Evolutionary conservation across 2,888 invertebrate species (phyloP).

Genomic region (Oxyteleia sp.): DNA sequence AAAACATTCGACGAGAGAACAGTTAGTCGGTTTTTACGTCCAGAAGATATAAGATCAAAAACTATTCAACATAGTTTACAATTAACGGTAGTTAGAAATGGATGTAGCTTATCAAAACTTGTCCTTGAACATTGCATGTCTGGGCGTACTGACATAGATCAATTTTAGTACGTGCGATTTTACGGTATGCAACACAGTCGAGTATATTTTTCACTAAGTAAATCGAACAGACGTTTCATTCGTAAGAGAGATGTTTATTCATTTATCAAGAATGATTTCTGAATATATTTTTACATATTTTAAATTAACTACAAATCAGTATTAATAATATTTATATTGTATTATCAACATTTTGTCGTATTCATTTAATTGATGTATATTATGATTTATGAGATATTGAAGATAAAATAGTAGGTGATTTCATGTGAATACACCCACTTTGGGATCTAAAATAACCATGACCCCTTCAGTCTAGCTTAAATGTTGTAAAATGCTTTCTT

Average conservation of each 20-base stretch:
- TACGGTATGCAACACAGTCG: slow-evolving; percentile 5
- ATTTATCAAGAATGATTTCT: slow-evolving; percentile 25
- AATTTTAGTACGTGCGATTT: slow-evolving; percentile 49
- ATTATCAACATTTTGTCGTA: not conserved
- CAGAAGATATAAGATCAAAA: slow-evolving; percentile 10
- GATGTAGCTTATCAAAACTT: slow-evolving; percentile 22
- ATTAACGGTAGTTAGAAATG: slow-evolving; percentile 34
- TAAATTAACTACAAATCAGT: slow-evolving; percentile 22
- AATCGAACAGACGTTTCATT: slow-evolving; percentile 26
- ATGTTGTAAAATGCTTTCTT: too few species aligned
- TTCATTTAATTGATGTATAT: too few species aligned
- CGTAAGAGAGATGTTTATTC: slow-evolving; percentile 14
- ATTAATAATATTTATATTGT: slow-evolving; percentile 2
- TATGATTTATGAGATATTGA: too few species aligned
- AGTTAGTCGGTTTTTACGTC: slow-evolving; percentile 10
- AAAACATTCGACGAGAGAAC: slow-evolving; percentile 11
- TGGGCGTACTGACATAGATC: slow-evolving; percentile 19
- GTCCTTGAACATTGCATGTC: slow-evolving; percentile 24
- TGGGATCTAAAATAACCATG: too few species aligned
- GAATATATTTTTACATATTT: slow-evolving; percentile 15
- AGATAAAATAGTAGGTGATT: too few species aligned
- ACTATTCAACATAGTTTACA: not conserved
- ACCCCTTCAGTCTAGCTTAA: too few species aligned
- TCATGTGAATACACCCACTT: too few species aligned
- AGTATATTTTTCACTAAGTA: slow-evolving; percentile 19